Evolutionary conservation across 2,113 vertebrate species (phyloP).

Genomic region (Myiozetetes cayanensis): DNA sequence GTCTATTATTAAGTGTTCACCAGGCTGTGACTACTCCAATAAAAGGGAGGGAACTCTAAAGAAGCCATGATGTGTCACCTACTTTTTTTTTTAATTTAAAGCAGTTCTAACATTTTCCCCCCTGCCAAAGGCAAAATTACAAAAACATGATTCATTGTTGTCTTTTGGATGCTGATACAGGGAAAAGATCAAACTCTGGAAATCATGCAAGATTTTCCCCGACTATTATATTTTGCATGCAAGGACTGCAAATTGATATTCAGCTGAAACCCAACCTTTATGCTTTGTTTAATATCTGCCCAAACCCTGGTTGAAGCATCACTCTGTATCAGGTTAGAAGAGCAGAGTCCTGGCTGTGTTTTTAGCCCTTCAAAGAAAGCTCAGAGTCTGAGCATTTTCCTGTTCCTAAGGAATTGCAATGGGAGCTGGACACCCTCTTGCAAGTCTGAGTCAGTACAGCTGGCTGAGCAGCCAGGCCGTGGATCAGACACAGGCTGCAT

Average conservation of each 20-base stretch:
- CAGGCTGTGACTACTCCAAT: neutral
- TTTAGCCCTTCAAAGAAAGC: neutral
- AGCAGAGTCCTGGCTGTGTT: neutral
- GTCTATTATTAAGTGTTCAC: constrained; percentile 15
- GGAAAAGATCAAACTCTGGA: neutral
- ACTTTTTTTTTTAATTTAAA: neutral
- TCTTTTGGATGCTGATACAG: neutral
- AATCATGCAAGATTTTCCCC: neutral
- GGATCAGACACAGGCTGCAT: neutral
- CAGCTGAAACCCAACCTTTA: neutral
- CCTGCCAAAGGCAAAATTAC: neutral
- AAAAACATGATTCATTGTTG: neutral
- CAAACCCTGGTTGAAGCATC: neutral
- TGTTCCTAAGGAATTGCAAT: rapidly evolving
- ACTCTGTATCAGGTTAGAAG: neutral
- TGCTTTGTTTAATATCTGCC: neutral
- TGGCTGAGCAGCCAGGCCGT: neutral
- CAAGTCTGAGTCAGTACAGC: neutral
- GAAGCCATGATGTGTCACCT: neutral
- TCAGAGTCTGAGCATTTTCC: neutral
- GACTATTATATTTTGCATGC: neutral
- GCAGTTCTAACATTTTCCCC: neutral
- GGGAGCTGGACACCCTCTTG: neutral
- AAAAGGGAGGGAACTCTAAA: neutral
- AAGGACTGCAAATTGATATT: neutral